Evolutionary conservation across 2,888 invertebrate genomes (phyloP).

Genomic region (Alloscopus bannaensis): DNA sequence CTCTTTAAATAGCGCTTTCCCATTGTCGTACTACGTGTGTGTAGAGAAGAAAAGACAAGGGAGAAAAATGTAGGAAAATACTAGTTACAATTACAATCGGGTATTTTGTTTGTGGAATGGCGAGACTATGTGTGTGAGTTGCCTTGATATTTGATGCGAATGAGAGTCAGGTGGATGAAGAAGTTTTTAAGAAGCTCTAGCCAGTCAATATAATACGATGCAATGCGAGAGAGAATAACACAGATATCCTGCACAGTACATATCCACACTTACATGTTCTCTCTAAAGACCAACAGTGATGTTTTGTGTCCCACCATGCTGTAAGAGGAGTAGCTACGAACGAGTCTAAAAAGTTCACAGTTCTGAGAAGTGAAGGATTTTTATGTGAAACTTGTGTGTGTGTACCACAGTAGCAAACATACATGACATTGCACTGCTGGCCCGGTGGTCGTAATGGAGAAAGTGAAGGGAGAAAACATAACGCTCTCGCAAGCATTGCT

Average conservation of each 20-base stretch:
- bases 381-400: not conserved
- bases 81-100: too few species aligned
- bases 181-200: too few species aligned
- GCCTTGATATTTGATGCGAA: too few species aligned
- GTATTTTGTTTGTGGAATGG: too few species aligned
- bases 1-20: slow-evolving; percentile 14
- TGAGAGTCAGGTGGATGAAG: too few species aligned
- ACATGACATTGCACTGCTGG: not conserved
- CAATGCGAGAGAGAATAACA: too few species aligned
- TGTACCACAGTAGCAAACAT: not conserved
- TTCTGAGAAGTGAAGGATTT: not conserved
- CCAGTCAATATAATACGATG: too few species aligned
- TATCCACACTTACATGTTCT: too few species aligned
- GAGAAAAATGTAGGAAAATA: too few species aligned
- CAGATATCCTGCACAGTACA: too few species aligned
- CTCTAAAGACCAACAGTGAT: too few species aligned
- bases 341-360: not conserved
- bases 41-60: not conserved
- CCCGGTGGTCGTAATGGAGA: not conserved
- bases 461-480: not conserved
- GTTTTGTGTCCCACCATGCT: not conserved
- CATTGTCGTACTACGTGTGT: slow-evolving; percentile 6
- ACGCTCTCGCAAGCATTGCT: not conserved
- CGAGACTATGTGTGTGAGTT: too few species aligned
- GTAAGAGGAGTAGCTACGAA: not conserved